Evolutionary conservation across 2,113 vertebrate species (phyloP).

Genomic region (Neogobius melanostomus): DNA sequence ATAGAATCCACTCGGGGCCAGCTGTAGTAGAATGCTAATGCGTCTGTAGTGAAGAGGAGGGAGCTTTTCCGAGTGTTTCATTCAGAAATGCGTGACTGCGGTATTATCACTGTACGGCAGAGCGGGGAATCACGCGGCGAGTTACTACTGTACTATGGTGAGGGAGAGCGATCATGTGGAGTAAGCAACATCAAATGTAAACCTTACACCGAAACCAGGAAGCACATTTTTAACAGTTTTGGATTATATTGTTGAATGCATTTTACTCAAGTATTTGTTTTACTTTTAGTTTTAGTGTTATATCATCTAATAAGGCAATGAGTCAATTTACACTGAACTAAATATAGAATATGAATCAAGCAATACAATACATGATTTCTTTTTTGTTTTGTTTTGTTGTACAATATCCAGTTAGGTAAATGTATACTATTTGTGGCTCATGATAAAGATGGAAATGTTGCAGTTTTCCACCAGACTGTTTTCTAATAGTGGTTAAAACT

Average conservation of each 20-base stretch:
- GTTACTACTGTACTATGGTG: neutral
- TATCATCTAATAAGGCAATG: too few relatives aligned
- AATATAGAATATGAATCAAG: too few relatives aligned
- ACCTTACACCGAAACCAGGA: neutral
- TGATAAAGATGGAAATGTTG: too few relatives aligned
- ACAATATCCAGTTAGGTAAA: too few relatives aligned
- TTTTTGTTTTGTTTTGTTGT: too few relatives aligned
- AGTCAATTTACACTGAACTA: too few relatives aligned
- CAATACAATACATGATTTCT: too few relatives aligned
- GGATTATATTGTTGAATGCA: neutral
- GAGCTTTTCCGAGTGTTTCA: conserved; percentile 31
- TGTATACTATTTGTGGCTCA: too few relatives aligned
- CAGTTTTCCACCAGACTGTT: too few relatives aligned
- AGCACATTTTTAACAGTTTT: too few relatives aligned
- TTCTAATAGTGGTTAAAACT: too few relatives aligned
- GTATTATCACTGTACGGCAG: neutral
- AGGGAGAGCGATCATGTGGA: neutral
- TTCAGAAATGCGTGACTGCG: conserved; percentile 38
- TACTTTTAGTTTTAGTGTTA: too few relatives aligned
- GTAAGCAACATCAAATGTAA: neutral
- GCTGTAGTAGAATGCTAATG: conserved; percentile 54
- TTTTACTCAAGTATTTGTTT: neutral
- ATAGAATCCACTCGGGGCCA: conserved; percentile 47
- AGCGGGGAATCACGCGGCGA: neutral
- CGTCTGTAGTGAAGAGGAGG: neutral